Evolutionary conservation across 2,113 vertebrate genomes (phyloP).

Genomic region (Petrocephalus microphthalmus): DNA sequence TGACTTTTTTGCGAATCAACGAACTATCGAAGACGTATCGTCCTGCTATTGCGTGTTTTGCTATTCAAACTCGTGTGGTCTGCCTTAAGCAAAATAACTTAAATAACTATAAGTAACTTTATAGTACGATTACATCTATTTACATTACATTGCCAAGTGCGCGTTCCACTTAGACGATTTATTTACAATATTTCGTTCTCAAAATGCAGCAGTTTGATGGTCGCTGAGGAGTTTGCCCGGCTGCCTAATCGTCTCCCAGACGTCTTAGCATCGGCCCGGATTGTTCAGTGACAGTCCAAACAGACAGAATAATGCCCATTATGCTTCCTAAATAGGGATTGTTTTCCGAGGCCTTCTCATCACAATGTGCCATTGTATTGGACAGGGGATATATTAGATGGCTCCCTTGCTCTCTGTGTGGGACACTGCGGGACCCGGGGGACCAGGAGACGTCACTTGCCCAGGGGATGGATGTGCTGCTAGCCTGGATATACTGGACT

Average conservation of each 20-base stretch:
- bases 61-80: neutral
- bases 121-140: neutral
- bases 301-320: slow-evolving; percentile 53
- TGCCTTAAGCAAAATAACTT: neutral
- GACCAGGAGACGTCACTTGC: neutral
- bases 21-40: neutral
- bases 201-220: neutral
- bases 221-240: neutral
- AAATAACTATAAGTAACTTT: neutral
- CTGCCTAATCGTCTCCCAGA: neutral
- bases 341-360: slow-evolving; percentile 49
- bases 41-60: neutral
- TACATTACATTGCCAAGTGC: too few species aligned
- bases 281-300: slow-evolving; percentile 40
- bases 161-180: neutral
- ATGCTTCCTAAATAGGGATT: slow-evolving; percentile 57
- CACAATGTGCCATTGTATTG: slow-evolving; percentile 67
- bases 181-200: neutral
- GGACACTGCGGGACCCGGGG: slow-evolving; percentile 24
- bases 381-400: slow-evolving; percentile 63
- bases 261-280: neutral
- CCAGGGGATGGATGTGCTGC: neutral
- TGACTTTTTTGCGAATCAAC: slow-evolving; percentile 25
- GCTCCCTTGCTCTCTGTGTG: slow-evolving; percentile 37
- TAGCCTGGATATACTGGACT: neutral